phyloP scores from a whole-genome alignment of 2,888 invertebrate species.

The Tetheella fluctuosa region DNA sequence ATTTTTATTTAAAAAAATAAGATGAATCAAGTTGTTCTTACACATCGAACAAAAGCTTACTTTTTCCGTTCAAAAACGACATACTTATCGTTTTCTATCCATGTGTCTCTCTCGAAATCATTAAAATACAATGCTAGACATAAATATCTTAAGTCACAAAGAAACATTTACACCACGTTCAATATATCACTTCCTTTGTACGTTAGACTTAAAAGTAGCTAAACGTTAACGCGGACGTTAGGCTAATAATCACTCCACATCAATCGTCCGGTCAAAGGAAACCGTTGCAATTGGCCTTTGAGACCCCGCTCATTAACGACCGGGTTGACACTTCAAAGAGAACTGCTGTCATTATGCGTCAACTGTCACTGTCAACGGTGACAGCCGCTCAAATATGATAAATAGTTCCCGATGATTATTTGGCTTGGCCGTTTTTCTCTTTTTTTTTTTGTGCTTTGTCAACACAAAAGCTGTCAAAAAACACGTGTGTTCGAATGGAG shows the following conservation, averaged over 20 bases:
- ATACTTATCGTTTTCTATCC: neutral
- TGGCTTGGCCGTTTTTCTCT: conserved; percentile 34
- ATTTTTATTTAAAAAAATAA: too few relatives aligned
- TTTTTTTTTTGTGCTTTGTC: conserved; percentile 50
- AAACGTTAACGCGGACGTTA: conserved; percentile 34
- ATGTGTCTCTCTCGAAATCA: neutral
- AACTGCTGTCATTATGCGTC: conserved; percentile 57
- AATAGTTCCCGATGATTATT: conserved; percentile 67
- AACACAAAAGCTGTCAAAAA: conserved; percentile 60
- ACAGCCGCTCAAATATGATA: conserved; percentile 55
- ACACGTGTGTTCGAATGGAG: conserved; percentile 33
- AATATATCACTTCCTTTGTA: conserved; percentile 30
- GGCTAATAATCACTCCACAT: conserved; percentile 47
- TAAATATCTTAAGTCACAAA: conserved; percentile 8
- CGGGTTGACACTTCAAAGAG: conserved; percentile 69
- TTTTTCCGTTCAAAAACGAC: conserved; percentile 5
- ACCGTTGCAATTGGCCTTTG: conserved; percentile 31
- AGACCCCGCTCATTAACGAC: conserved; percentile 64
- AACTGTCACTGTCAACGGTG: conserved; percentile 54
- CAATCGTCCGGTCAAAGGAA: conserved; percentile 42
- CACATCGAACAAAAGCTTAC: neutral
- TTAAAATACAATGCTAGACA: conserved; percentile 1
- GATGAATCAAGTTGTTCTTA: neutral
- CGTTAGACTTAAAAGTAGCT: conserved; percentile 22
- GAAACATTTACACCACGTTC: conserved; percentile 10